Evolutionary conservation across 1,140 invertebrate species (phyloP).

Genomic region (Papilio polytes): DNA sequence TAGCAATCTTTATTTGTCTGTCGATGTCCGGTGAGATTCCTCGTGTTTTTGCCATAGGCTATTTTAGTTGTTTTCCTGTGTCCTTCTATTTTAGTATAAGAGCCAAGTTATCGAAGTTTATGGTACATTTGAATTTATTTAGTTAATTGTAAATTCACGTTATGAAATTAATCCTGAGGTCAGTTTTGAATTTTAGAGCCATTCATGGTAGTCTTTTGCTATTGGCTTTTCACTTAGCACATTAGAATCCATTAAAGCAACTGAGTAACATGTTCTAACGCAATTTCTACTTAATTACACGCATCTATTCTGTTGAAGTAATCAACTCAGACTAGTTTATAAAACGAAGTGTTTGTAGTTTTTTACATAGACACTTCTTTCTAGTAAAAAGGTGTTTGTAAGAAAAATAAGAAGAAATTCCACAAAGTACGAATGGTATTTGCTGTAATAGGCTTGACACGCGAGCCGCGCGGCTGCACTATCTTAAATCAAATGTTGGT

Average conservation of each 20-base stretch:
- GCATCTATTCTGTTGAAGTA: not conserved
- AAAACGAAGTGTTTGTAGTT: not conserved
- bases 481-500: slow-evolving; percentile 35
- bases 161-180: too few relatives aligned
- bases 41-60: slow-evolving; percentile 41
- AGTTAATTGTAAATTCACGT: too few relatives aligned
- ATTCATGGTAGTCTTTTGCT: not conserved
- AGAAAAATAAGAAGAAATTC: slow-evolving; percentile 10
- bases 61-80: not conserved
- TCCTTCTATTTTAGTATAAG: not conserved
- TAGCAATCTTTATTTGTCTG: slow-evolving; percentile 53
- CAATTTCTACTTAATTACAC: not conserved
- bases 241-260: not conserved
- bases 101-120: not conserved
- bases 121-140: too few relatives aligned
- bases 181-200: too few relatives aligned
- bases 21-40: slow-evolving; percentile 45
- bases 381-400: not conserved
- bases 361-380: not conserved
- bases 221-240: not conserved
- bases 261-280: not conserved
- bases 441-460: slow-evolving; percentile 22
- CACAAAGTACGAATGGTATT: slow-evolving; percentile 12
- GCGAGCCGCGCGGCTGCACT: slow-evolving; percentile 5
- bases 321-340: not conserved